phyloP scores from a whole-genome alignment of 2,888 invertebrate species.

The Andrena dorsata region DNA sequence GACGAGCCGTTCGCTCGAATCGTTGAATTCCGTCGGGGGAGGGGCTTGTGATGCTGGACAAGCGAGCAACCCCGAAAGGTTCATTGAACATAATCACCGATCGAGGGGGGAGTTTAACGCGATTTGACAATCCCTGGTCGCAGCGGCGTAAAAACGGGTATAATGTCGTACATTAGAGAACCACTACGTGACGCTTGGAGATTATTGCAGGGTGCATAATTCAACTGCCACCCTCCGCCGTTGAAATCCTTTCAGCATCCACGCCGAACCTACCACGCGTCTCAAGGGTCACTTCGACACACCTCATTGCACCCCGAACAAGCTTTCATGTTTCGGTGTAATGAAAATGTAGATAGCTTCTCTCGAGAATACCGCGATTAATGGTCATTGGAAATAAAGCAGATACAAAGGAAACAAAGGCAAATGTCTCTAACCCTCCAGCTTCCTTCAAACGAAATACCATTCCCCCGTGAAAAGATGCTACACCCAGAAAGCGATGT shows the following conservation, averaged over 20 bases:
- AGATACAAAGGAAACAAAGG: not conserved
- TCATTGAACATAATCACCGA: slow-evolving; percentile 71
- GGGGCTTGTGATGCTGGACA: slow-evolving; percentile 54
- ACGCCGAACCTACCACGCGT: not conserved
- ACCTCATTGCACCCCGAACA: not conserved
- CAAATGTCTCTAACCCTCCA: slow-evolving; percentile 8
- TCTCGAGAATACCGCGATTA: not conserved
- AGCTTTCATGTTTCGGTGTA: not conserved
- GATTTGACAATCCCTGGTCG: slow-evolving; percentile 71
- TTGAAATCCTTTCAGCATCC: slow-evolving; percentile 17
- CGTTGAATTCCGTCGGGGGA: slow-evolving; percentile 55
- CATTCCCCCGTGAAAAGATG: not conserved
- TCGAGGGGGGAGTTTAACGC: slow-evolving; percentile 70
- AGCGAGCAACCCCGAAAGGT: slow-evolving; percentile 59
- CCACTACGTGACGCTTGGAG: slow-evolving; percentile 50
- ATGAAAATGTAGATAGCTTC: not conserved
- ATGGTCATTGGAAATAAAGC: not conserved
- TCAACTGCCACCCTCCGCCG: slow-evolving; percentile 25
- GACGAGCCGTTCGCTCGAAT: slow-evolving; percentile 56
- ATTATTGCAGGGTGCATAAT: slow-evolving; percentile 63
- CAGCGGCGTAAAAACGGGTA: slow-evolving; percentile 65
- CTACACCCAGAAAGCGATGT: not conserved
- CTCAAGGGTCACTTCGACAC: slow-evolving; percentile 21
- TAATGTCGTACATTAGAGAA: slow-evolving; percentile 53
- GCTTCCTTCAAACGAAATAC: not conserved